Percentiles rank a stretch among this genome's conserved stretches.
phyloP scores from a whole-genome alignment of 2,797 vertebrate genomes.

The Leucoraja ocellata region DNA sequence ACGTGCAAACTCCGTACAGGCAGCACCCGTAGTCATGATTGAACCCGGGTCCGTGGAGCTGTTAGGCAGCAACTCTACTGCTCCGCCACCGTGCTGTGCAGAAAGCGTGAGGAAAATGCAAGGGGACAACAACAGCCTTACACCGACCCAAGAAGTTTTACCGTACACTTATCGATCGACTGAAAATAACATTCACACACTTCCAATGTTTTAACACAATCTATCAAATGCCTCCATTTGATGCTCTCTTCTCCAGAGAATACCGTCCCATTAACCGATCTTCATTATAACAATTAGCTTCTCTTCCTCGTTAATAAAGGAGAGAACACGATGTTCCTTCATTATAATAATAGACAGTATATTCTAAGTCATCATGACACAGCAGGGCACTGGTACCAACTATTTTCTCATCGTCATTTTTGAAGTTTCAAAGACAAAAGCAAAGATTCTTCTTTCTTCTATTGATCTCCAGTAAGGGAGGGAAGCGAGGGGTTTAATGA shows the following conservation, averaged over 20 bases:
- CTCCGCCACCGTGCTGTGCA: too few relatives aligned
- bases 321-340: not conserved
- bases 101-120: not conserved
- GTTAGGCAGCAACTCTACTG: too few relatives aligned
- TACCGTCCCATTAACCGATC: not conserved
- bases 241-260: not conserved
- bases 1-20: too few relatives aligned
- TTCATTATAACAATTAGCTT: not conserved
- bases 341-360: too few relatives aligned
- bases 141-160: not conserved
- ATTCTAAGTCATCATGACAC: not conserved
- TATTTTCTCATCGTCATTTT: not conserved
- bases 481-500: not conserved
- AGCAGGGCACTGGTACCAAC: not conserved
- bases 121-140: not conserved
- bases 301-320: not conserved
- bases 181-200: not conserved
- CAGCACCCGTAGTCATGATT: too few relatives aligned
- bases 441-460: too few relatives aligned
- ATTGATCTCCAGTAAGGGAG: too few relatives aligned
- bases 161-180: not conserved
- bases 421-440: not conserved
- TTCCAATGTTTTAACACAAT: not conserved
- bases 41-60: too few relatives aligned
- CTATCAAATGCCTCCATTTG: not conserved